These are phyloP conservation scores for Porites rus DNA, from an alignment of 92 coral and sea anemone species.

Conservation along the genomic window DNA sequence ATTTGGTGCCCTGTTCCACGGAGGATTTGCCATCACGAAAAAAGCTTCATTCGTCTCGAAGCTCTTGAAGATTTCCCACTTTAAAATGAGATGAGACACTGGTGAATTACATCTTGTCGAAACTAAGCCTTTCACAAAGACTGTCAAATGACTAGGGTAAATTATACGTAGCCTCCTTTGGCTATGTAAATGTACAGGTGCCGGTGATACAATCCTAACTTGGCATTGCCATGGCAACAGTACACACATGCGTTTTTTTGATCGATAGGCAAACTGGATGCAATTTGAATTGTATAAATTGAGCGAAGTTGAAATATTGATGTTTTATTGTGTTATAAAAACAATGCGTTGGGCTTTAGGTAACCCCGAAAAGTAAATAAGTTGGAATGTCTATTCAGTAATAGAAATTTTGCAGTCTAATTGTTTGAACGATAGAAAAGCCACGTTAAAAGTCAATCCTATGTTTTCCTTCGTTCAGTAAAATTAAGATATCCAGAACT, in stretches of 20 bases:
- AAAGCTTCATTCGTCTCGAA: conserved; percentile 15
- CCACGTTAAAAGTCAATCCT: not conserved
- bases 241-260: not conserved
- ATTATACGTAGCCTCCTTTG: conserved; percentile 34
- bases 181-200: conserved; percentile 58
- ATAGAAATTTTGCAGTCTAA: not conserved
- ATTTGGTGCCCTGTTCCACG: conserved; percentile 72
- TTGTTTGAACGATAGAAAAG: not conserved
- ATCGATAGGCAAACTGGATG: conserved; percentile 23
- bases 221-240: conserved; percentile 45
- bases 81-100: not conserved
- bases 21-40: conserved; percentile 72
- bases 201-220: not conserved
- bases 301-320: not conserved
- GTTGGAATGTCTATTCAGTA: not conserved
- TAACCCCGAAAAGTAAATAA: not conserved
- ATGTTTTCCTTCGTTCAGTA: not conserved
- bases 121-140: conserved; percentile 24
- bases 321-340: not conserved
- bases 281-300: not conserved
- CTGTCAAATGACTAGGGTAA: conserved; percentile 20
- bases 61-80: conserved; percentile 14
- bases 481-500: not conserved
- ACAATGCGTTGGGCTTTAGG: not conserved
- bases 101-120: conserved; percentile 27